These are phyloP conservation scores for Napeogenes sylphis DNA, from an alignment of 2,888 invertebrate genomes.

Conservation along the genomic window DNA sequence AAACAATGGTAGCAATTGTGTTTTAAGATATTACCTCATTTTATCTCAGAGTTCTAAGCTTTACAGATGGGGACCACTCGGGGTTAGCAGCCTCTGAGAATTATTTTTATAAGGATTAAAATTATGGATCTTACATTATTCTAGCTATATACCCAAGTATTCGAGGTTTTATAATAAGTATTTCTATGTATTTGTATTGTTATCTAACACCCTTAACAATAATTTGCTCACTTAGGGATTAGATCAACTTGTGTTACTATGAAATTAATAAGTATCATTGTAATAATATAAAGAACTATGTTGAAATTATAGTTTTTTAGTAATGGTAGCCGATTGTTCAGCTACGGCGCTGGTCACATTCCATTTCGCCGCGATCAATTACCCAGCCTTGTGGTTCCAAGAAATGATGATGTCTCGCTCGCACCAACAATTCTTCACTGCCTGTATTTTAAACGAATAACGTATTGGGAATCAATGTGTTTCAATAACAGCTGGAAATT, in stretches of 20 bases:
- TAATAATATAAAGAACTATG: not conserved
- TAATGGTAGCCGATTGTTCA: slow-evolving; percentile 38
- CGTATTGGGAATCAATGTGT: slow-evolving; percentile 63
- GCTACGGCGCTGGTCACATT: slow-evolving; percentile 55
- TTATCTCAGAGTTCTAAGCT: no score
- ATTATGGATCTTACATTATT: no score
- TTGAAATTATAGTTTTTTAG: slow-evolving; percentile 25
- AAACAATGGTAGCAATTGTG: slow-evolving; percentile 6
- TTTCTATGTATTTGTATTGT: no score
- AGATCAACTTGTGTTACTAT: no score
- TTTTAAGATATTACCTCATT: not conserved
- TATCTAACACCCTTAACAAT: no score
- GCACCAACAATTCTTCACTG: slow-evolving; percentile 66
- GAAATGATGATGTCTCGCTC: slow-evolving; percentile 70
- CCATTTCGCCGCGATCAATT: slow-evolving; percentile 67
- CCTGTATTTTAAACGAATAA: slow-evolving; percentile 70
- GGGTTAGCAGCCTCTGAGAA: no score
- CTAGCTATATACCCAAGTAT: no score
- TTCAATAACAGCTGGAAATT: slow-evolving; percentile 61
- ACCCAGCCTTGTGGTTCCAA: slow-evolving; percentile 66
- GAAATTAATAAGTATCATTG: no score
- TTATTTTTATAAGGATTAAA: no score
- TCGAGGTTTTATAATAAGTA: no score
- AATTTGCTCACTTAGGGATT: no score
- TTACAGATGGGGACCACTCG: no score